A percentile compares a stretch with the other conserved stretches of the same genome.
These are phyloP conservation scores for Scylla paramamosain DNA, from an alignment of 1,140 invertebrate genomes.

Conservation along the genomic window DNA sequence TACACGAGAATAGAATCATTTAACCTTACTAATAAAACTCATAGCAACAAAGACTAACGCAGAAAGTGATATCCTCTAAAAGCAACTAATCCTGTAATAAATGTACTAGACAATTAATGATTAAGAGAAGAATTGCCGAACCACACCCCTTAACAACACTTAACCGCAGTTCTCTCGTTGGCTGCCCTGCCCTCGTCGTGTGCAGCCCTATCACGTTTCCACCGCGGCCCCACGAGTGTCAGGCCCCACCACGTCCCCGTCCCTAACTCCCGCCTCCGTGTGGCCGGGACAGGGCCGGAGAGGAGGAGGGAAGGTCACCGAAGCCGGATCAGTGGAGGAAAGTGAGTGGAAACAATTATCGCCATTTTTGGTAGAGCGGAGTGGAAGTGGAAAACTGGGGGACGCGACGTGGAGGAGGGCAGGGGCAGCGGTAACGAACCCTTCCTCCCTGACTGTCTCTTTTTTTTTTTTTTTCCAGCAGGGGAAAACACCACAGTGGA, in stretches of 20 bases:
- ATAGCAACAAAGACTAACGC: too few species aligned
- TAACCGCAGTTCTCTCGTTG: too few species aligned
- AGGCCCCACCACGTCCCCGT: too few species aligned
- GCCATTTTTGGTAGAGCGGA: background rate
- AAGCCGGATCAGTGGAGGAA: constrained; percentile 18
- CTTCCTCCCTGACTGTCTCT: background rate
- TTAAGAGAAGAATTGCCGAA: too few species aligned
- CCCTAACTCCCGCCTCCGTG: too few species aligned
- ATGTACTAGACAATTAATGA: too few species aligned
- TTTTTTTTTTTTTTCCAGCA: background rate
- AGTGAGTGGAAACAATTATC: constrained; percentile 23
- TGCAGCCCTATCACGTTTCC: background rate
- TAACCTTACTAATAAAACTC: too few species aligned
- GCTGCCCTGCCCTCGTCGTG: background rate
- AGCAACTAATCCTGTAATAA: too few species aligned
- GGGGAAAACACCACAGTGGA: too few species aligned
- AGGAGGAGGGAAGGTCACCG: background rate
- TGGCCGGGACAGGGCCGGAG: background rate
- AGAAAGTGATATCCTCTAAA: too few species aligned
- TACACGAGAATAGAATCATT: too few species aligned
- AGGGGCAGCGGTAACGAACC: background rate
- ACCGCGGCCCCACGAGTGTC: background rate
- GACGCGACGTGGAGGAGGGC: background rate
- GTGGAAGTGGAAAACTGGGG: background rate
- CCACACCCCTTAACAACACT: too few species aligned